These are phyloP conservation scores for Siniperca knerii DNA, from an alignment of 2,113 vertebrate species.

Conservation along the genomic window DNA sequence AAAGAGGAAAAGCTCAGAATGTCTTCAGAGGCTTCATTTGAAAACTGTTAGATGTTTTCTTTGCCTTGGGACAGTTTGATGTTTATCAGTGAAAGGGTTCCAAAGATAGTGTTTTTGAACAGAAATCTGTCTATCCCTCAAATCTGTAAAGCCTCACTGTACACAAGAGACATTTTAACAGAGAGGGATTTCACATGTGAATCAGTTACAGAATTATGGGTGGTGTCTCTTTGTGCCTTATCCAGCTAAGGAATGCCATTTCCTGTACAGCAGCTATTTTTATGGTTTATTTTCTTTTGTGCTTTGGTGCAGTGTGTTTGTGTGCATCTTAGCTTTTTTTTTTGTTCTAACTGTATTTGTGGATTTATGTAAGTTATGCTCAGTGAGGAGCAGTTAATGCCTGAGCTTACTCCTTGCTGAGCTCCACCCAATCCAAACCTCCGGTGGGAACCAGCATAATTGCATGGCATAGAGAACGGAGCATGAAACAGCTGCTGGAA, in stretches of 20 bases:
- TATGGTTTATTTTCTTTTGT: conserved; percentile 61
- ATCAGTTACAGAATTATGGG: conserved; percentile 42
- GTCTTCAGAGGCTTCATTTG: conserved; percentile 8
- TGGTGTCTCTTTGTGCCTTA: conserved; percentile 49
- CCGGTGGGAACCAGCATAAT: conserved; percentile 77
- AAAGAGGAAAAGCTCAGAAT: conserved; percentile 11
- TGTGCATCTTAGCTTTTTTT: conserved; percentile 25
- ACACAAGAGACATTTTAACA: background rate
- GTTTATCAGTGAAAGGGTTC: conserved; percentile 1
- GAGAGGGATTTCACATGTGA: conserved; percentile 32
- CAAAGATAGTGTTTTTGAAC: background rate
- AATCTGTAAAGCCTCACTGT: background rate
- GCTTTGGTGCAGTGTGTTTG: conserved; percentile 35
- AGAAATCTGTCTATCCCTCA: background rate
- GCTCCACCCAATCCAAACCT: conserved; percentile 75
- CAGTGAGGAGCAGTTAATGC: conserved; percentile 69
- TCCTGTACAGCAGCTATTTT: conserved; percentile 52
- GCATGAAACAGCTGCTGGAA: conserved; percentile 78
- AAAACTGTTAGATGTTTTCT: conserved; percentile 9
- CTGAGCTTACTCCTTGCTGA: conserved; percentile 64
- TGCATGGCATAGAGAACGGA: conserved; percentile 68
- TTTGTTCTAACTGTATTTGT: conserved; percentile 52
- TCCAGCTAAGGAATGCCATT: conserved; percentile 50
- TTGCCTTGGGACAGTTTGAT: conserved; percentile 19
- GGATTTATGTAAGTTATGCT: conserved; percentile 58